phyloP scores from a whole-genome alignment of 2,113 vertebrate species.

The Salminus brasiliensis region DNA sequence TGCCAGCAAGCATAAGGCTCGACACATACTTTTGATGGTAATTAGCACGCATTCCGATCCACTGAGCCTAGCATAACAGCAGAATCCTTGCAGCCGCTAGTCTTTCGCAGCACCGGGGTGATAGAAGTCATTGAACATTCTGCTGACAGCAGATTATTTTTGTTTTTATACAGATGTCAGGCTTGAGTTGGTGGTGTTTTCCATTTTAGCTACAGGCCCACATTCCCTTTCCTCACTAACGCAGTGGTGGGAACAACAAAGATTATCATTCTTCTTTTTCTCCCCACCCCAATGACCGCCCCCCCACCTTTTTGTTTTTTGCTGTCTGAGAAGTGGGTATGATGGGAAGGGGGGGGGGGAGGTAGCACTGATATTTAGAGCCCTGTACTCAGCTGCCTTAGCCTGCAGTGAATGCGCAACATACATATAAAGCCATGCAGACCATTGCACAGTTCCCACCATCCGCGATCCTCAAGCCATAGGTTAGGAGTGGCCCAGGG shows the following conservation, averaged over 20 bases:
- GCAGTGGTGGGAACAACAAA: slow-evolving; percentile 40
- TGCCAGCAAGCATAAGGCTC: slow-evolving; percentile 75
- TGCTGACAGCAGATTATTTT: slow-evolving; percentile 91
- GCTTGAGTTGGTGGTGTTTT: slow-evolving; percentile 81
- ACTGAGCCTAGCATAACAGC: slow-evolving; percentile 86
- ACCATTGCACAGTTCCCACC: slow-evolving; percentile 57
- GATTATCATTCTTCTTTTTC: slow-evolving; percentile 29
- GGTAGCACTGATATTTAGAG: slow-evolving; percentile 72
- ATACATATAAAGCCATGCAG: slow-evolving; percentile 50
- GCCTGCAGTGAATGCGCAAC: slow-evolving; percentile 61
- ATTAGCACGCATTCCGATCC: slow-evolving; percentile 98
- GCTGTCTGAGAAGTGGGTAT: slow-evolving; percentile 15
- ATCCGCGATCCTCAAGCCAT: slow-evolving; percentile 1
- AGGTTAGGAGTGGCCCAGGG: neutral
- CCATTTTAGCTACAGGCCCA: slow-evolving; percentile 65
- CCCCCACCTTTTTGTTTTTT: slow-evolving; percentile 23
- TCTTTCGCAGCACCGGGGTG: slow-evolving; percentile 77
- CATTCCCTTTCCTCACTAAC: slow-evolving; percentile 59
- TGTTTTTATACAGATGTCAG: slow-evolving; percentile 86
- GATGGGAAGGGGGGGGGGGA: no score
- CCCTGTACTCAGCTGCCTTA: slow-evolving; percentile 58
- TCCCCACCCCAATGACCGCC: no score
- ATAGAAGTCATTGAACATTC: slow-evolving; percentile 82
- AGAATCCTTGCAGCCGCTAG: slow-evolving; percentile 78
- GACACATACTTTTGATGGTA: slow-evolving; percentile 83